These are phyloP conservation scores for Apeltes quadracus DNA, from an alignment of 2,113 vertebrate species.

Conservation along the genomic window DNA sequence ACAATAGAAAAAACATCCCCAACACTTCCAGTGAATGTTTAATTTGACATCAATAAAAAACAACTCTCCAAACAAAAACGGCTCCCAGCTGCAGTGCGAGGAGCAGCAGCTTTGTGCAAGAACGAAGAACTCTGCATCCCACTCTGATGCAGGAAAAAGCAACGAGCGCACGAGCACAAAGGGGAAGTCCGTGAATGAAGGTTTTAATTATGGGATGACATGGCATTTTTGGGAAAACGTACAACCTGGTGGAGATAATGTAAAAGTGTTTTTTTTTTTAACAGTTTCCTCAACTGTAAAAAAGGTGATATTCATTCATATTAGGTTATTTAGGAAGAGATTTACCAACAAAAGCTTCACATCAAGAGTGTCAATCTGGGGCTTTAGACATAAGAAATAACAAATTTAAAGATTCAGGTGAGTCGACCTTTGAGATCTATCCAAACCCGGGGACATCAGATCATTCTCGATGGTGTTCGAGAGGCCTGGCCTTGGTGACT, in stretches of 20 bases:
- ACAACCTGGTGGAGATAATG: conserved; percentile 7
- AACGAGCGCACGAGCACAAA: not conserved
- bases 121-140: conserved; percentile 32
- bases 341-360: not conserved
- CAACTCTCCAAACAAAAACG: conserved; percentile 21
- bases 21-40: conserved; percentile 1
- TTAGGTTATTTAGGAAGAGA: conserved; percentile 11
- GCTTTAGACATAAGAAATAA: too few species aligned
- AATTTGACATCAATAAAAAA: conserved; percentile 17
- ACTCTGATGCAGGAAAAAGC: conserved; percentile 25
- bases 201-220: conserved; percentile 38
- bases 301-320: not conserved
- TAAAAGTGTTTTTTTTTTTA: not conserved
- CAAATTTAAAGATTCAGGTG: conserved; percentile 16
- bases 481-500: not conserved
- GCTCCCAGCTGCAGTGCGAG: conserved; percentile 8
- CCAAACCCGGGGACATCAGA: not conserved
- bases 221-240: not conserved
- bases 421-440: not conserved
- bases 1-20: conserved; percentile 1
- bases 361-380: conserved; percentile 2
- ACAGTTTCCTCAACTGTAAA: conserved; percentile 14
- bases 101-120: not conserved
- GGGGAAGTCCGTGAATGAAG: conserved; percentile 31
- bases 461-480: not conserved